Evolutionary conservation across 2,797 vertebrate species (phyloP).

Genomic region (Mus caroli): DNA sequence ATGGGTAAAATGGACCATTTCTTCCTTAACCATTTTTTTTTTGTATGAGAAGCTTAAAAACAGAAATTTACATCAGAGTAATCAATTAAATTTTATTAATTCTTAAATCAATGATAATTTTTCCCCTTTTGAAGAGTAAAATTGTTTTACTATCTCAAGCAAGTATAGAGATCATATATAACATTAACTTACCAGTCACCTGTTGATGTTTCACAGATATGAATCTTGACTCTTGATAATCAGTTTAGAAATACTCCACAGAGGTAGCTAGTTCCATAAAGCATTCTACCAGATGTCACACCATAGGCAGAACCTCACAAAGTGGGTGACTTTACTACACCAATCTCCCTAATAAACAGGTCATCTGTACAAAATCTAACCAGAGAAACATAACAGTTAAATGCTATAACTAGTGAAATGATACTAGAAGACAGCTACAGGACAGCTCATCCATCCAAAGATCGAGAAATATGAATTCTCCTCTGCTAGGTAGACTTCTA

Average conservation of each 20-base stretch:
- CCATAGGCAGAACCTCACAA: no score
- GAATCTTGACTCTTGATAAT: neutral
- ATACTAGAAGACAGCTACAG: neutral
- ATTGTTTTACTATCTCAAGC: neutral
- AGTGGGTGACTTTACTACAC: neutral
- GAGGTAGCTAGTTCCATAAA: neutral
- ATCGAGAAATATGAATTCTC: neutral
- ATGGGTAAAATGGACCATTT: neutral
- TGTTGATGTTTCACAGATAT: slow-evolving; percentile 27
- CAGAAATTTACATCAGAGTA: neutral
- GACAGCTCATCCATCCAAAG: neutral
- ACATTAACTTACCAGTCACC: neutral
- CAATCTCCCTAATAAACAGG: neutral
- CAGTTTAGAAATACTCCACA: slow-evolving; percentile 21
- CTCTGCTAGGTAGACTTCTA: no score
- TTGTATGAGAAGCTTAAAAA: neutral
- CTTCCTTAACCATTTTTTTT: slow-evolving; percentile 1
- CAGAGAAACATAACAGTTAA: neutral
- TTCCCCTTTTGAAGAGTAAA: neutral
- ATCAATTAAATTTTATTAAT: neutral
- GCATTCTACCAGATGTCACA: neutral
- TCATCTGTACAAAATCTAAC: neutral
- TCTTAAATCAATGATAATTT: slow-evolving; percentile 6
- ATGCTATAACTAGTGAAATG: neutral
- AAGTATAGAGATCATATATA: neutral